Conservation (phyloP, 2,113 vertebrate genomes). For the Cervus canadensis region DNA sequence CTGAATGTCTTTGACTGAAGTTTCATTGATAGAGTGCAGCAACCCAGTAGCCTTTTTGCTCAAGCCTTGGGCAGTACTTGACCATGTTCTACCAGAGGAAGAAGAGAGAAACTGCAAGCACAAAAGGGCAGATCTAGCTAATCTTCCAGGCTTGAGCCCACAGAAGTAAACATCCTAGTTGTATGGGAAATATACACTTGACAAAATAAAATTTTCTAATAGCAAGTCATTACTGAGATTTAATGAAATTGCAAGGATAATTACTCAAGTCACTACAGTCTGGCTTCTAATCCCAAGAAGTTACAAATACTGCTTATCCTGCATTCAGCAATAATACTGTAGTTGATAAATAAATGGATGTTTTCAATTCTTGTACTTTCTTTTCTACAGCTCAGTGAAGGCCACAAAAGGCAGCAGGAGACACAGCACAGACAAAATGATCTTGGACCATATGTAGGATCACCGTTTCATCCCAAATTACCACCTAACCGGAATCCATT, state of each 20-base stretch:
- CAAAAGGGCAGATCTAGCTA: background rate
- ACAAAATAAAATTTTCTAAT: background rate
- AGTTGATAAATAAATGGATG: background rate
- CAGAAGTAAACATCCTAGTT: background rate
- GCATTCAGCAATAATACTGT: background rate
- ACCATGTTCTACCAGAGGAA: background rate
- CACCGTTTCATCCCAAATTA: fast-evolving
- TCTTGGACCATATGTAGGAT: no score
- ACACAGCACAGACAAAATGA: background rate
- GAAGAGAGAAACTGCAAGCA: background rate
- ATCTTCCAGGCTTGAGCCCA: background rate
- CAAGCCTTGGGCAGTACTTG: background rate
- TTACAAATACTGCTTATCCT: background rate
- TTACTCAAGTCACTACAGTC: background rate
- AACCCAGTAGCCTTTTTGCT: background rate
- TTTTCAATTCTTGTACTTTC: background rate
- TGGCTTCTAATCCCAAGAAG: background rate
- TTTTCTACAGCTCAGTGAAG: constrained; percentile 41
- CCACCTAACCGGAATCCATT: fast-evolving
- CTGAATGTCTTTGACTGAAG: background rate
- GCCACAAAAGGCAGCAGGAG: background rate
- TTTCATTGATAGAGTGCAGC: background rate
- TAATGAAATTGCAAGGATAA: background rate
- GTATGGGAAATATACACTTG: background rate
- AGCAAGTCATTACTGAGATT: background rate